These are phyloP conservation scores for Salmo trutta DNA, from an alignment of 2,797 vertebrate genomes.

Conservation along the genomic window DNA sequence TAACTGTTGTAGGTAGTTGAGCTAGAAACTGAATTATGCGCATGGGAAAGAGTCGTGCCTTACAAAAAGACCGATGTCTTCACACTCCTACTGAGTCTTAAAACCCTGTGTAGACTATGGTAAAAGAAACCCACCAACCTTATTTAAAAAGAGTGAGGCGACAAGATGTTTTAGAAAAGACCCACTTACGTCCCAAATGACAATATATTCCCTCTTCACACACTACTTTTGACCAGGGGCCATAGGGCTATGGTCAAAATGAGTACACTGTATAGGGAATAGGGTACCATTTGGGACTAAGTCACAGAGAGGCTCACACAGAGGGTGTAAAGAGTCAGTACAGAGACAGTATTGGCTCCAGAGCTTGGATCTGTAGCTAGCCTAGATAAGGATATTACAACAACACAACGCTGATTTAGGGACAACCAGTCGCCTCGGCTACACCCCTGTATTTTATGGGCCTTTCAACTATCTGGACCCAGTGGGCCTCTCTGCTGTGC, in stretches of 20 bases:
- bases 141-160: not conserved
- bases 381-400: conserved; percentile 50
- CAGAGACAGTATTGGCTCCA: conserved; percentile 13
- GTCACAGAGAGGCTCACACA: not conserved
- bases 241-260: not conserved
- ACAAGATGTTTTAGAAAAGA: not conserved
- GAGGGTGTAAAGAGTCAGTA: not conserved
- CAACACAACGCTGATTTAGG: conserved; percentile 31
- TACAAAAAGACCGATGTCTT: too few species aligned
- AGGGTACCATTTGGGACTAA: not conserved
- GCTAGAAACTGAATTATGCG: too few species aligned
- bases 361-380: conserved; percentile 41
- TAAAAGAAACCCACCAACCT: not conserved
- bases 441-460: not conserved
- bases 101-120: too few species aligned
- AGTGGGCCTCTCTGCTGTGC: not conserved
- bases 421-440: not conserved
- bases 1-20: too few species aligned
- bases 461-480: not conserved
- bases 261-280: not conserved
- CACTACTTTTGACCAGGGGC: not conserved
- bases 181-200: not conserved
- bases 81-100: too few species aligned
- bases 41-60: too few species aligned
- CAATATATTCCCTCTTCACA: not conserved